Evolutionary conservation across 2,797 vertebrate species (phyloP).

Genomic region (Cryptoprocta ferox): DNA sequence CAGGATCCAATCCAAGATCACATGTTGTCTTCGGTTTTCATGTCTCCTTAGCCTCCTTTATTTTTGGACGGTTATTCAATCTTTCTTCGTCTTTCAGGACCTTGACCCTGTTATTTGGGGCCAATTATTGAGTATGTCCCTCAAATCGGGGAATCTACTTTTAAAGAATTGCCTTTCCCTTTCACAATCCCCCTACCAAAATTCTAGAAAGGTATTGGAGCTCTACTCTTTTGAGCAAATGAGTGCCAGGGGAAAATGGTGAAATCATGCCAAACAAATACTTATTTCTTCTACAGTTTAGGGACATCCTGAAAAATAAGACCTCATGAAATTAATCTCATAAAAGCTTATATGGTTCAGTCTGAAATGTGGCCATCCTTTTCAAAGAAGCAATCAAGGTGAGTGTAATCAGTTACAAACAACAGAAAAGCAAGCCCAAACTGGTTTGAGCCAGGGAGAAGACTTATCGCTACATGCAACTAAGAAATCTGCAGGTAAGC

Average conservation of each 20-base stretch:
- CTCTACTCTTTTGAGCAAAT: neutral
- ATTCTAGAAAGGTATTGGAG: neutral
- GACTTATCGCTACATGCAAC: neutral
- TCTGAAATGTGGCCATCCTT: neutral
- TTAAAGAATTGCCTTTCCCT: neutral
- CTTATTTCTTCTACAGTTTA: neutral
- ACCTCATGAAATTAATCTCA: neutral
- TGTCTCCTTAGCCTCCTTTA: neutral
- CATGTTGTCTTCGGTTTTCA: neutral
- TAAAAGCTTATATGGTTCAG: neutral
- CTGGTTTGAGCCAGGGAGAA: neutral
- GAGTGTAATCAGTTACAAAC: neutral
- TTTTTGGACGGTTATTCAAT: neutral
- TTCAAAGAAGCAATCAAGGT: neutral
- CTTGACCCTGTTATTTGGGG: neutral
- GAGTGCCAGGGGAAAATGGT: neutral
- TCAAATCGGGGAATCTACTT: neutral
- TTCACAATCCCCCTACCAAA: neutral
- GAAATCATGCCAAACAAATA: neutral
- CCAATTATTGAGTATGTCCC: neutral
- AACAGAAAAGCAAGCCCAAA: neutral
- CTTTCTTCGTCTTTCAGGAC: conserved; percentile 34
- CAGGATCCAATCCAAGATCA: neutral
- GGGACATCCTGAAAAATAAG: neutral
- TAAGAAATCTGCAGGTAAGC: neutral